Evolutionary conservation across 1,140 invertebrate species (phyloP), one percentile per base, ranked within the genome.

Genomic region (Galleria mellonella): DNA sequence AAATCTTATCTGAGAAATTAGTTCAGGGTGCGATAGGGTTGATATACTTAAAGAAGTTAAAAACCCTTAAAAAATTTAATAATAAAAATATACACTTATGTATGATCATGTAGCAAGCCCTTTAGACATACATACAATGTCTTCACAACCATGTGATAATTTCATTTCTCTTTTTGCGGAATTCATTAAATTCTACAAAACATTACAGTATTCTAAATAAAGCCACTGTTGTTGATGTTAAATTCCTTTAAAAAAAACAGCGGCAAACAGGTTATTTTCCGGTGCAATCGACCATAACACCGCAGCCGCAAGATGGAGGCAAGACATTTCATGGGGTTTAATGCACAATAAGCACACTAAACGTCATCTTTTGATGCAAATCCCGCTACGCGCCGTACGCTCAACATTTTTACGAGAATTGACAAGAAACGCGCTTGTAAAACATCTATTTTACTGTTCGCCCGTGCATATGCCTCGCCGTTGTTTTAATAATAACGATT

Each of bases 401-500:
- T 52, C 37, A 47, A 52, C 55, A 52, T 64, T 63, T 75, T 76
- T 78, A 77, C 66, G 71, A 77, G 60, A 73, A 51, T 49, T 51
- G 51, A 59, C 54, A 55, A 43, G 51, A 64, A 66, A 61, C 48
- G 43, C 53, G 60, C 39, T 46, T 60, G 63, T 84, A 82, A 84
- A 81, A 66, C 47, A 55, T 46, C 57, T 63, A 72, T 68, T 82
- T 84, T 84, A 84, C 71, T 70, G 69, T 74, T 62, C 42, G 38
- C 51, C 53, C 46, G 40, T 53, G 60, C 54, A 60, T 63, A 66
- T 62, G 45, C 59, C 52, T 47, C 41, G 45, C 62, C 71, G 72
- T 81, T 84, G 73, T 82, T 79, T 78, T 64, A 76, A 76, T 72
- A 72, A 67, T 82, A 60, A 64, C 59, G 61, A 84, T 82, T 84